A percentile compares a stretch with the other conserved stretches of the same genome.
Conservation (phyloP, 2,797 vertebrate species). For the Threskiornis aethiopicus region DNA sequence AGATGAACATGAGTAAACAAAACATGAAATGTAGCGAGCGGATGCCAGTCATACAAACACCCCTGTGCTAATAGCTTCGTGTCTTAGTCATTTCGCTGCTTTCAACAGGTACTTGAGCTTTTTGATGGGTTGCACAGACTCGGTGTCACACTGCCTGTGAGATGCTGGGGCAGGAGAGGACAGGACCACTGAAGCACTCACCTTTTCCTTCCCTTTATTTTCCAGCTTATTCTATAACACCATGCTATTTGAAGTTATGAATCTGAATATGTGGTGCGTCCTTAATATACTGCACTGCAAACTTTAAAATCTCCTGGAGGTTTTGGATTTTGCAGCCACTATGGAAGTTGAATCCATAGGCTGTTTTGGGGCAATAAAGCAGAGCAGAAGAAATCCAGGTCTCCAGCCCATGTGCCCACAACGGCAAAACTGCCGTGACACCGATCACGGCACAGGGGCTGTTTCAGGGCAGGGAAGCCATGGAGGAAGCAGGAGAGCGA, state of each 20-base stretch:
- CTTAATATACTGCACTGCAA: neutral
- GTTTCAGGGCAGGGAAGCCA: neutral
- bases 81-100: neutral
- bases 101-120: neutral
- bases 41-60: neutral
- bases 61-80: neutral
- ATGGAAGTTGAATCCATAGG: fast-evolving
- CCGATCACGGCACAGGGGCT: fast-evolving
- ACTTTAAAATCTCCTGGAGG: neutral
- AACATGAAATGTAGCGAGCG: neutral
- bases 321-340: neutral
- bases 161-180: neutral
- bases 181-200: neutral
- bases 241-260: neutral
- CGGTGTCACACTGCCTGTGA: neutral
- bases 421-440: neutral
- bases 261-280: neutral
- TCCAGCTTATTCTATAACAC: neutral
- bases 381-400: neutral
- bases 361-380: neutral
- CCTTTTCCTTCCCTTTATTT: neutral
- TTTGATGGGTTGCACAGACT: neutral
- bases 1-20: neutral
- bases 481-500: neutral
- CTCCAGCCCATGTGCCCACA: neutral